Base-by-base conservation (phyloP, 2,797 vertebrate genomes). In the Kryptolebias ocellatus region DNA sequence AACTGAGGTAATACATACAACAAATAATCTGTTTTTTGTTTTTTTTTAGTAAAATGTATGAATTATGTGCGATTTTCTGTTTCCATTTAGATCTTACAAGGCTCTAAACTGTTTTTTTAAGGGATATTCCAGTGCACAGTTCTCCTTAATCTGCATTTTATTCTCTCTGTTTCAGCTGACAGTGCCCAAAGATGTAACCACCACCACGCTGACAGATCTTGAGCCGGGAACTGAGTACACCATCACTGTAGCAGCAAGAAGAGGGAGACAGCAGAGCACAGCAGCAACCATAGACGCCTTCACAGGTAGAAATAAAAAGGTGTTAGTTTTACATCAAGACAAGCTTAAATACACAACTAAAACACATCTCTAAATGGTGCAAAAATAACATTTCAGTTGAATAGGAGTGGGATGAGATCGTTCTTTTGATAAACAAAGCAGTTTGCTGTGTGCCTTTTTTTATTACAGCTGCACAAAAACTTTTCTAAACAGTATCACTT, bases 201-300 rank as follows among this genome's bases (percentile, higher is more conserved):
- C 93, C 7, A 92, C 95, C 51, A 97, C 95, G 0, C 89, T 99
- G 81, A 93, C 85, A 0, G 95, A 96, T 63, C 92, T 99, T 49
- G 96, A 98, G 74, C 96, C 98, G 0, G 96, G 96, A n/a, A 97
- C 96, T 0, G 97, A 99, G 80, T 99, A 99, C 88, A 98, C 95
- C 42, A 95, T 99, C 75, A 97, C 96, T 0, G 94, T 99, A 60
- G 94, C 95, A 0, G 97, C 98, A 0, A 96, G 96, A 72, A 92
- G 98, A 63, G 98, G 98, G 49, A 90, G 97, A 29, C 97, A 99
- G 82, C 96, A 98, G 81, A 99, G 98, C 79, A 81, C 93, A 1
- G 95, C 95, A 20, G 94, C 94, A 27, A 98, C 96, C 0, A 97
- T 99, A 57, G 96, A 98, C 8, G 97, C 96, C 18, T 98, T 96